Evolutionary conservation across 1,140 invertebrate genomes (phyloP).

Genomic region (Hycleus cichorii): DNA sequence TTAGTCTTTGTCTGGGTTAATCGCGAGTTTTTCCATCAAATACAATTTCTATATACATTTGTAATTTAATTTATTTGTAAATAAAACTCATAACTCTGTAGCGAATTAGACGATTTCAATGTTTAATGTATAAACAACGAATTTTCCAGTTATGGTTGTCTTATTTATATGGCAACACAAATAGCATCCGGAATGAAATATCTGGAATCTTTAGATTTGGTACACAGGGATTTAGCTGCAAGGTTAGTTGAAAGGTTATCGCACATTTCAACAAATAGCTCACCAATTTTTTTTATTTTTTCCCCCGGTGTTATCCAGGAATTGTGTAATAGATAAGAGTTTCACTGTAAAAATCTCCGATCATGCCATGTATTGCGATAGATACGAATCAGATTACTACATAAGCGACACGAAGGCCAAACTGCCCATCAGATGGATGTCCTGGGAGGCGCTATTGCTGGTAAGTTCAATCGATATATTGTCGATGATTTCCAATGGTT

Average conservation of each 20-base stretch:
- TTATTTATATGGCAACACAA: slow-evolving; percentile 65
- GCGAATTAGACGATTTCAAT: too few species aligned
- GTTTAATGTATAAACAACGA: too few species aligned
- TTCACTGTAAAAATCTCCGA: slow-evolving; percentile 78
- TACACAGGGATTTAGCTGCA: slow-evolving; percentile 73
- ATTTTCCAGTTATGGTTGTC: slow-evolving; percentile 46
- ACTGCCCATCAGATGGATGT: slow-evolving; percentile 70
- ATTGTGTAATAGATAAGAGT: slow-evolving; percentile 74
- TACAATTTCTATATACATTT: too few species aligned
- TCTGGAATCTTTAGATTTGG: slow-evolving; percentile 69
- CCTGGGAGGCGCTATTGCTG: slow-evolving; percentile 76
- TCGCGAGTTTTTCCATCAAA: too few species aligned
- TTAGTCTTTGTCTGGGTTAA: slow-evolving; percentile 4
- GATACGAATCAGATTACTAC: slow-evolving; percentile 78
- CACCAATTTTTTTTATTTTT: too few species aligned
- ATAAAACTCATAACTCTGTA: too few species aligned
- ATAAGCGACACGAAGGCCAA: slow-evolving; percentile 73
- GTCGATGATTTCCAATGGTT: neutral
- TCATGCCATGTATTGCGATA: slow-evolving; percentile 79
- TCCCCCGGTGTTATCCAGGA: slow-evolving; percentile 47
- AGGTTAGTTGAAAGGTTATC: slow-evolving; percentile 45
- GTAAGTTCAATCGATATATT: slow-evolving; percentile 46
- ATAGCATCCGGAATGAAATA: slow-evolving; percentile 79
- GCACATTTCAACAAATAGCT: too few species aligned
- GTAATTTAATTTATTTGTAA: too few species aligned